Conservation (phyloP, 2,113 vertebrate genomes). For the Macquaria ambigua region DNA sequence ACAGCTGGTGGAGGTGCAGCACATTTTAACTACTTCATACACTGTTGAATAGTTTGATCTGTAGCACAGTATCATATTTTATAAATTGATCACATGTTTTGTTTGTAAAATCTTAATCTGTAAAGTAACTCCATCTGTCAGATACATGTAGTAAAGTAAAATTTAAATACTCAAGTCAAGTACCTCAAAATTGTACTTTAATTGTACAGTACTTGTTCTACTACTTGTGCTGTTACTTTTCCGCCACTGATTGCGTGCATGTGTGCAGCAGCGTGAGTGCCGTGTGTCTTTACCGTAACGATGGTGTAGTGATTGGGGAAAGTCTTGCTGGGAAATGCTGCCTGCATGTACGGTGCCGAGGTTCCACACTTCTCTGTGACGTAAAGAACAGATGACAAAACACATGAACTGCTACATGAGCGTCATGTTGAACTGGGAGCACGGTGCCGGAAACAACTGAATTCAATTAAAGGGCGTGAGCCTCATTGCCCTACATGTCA, state of each 20-base stretch:
- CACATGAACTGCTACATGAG: neutral
- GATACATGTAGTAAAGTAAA: too few species aligned
- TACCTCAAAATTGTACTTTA: too few species aligned
- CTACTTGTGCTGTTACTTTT: too few species aligned
- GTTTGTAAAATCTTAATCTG: too few species aligned
- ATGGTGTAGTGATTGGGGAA: slow-evolving; percentile 88
- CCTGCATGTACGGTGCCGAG: slow-evolving; percentile 81
- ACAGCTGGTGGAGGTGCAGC: too few species aligned
- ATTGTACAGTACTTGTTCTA: too few species aligned
- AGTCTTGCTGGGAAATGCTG: slow-evolving; percentile 85
- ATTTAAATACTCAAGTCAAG: too few species aligned
- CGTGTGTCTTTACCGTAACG: slow-evolving; percentile 74
- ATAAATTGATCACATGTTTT: too few species aligned
- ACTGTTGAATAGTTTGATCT: too few species aligned
- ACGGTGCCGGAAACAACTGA: neutral
- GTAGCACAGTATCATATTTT: too few species aligned
- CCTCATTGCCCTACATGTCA: neutral
- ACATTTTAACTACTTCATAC: too few species aligned
- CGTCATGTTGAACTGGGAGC: rapidly evolving
- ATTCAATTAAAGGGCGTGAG: neutral
- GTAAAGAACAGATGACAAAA: neutral
- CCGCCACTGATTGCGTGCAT: neutral
- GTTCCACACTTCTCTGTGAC: slow-evolving; percentile 79
- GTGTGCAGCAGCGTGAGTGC: neutral
- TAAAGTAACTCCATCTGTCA: too few species aligned